Evolutionary conservation across 2,888 invertebrate genomes (phyloP).

Genomic region (Cordilura impudica): DNA sequence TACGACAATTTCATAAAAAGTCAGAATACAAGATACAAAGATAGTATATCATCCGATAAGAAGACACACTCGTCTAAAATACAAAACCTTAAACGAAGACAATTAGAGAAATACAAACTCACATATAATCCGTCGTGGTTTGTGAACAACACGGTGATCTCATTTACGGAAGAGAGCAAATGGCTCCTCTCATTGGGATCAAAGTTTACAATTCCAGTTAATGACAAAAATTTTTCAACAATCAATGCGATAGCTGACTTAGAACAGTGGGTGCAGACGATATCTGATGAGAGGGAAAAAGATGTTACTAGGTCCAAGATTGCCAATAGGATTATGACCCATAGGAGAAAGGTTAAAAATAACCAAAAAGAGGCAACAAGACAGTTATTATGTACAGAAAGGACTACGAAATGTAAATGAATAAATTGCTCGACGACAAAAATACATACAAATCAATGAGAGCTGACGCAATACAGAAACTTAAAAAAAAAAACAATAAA

Average conservation of each 20-base stretch:
- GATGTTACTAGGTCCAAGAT: not conserved
- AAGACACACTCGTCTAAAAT: not conserved
- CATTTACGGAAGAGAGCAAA: not conserved
- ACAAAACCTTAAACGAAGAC: not conserved
- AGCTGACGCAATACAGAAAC: not conserved
- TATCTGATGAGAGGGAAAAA: not conserved
- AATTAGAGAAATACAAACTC: not conserved
- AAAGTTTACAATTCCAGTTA: not conserved
- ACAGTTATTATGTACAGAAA: not conserved
- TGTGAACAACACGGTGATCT: not conserved
- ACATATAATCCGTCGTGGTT: not conserved
- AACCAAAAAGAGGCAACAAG: not conserved
- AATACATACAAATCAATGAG: not conserved
- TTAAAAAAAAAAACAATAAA: not conserved
- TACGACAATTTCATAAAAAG: not conserved
- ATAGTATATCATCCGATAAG: not conserved
- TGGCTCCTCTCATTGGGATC: conserved; percentile 5
- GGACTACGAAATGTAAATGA: not conserved
- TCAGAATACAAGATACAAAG: not conserved
- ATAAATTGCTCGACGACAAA: not conserved
- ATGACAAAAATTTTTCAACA: not conserved
- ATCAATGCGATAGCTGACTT: not conserved
- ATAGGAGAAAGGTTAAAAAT: not conserved
- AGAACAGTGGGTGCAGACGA: conserved; percentile 1
- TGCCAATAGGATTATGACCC: not conserved